These are phyloP conservation scores for Galbula dea DNA, from an alignment of 2,113 vertebrate species.

Conservation along the genomic window DNA sequence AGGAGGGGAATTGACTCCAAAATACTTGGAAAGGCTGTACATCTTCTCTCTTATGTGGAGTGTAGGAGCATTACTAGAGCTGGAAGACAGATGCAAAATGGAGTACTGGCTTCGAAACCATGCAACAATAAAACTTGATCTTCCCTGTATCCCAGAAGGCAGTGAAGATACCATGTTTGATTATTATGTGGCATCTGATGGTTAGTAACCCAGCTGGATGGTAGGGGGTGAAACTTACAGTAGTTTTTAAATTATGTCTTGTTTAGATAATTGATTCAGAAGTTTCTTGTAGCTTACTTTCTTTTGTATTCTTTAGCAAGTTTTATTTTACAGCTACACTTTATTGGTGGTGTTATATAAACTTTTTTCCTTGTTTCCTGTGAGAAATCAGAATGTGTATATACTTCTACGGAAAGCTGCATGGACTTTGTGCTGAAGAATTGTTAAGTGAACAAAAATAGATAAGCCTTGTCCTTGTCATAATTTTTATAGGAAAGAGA, in stretches of 20 bases:
- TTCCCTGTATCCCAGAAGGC: constrained; percentile 74
- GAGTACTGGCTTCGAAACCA: constrained; percentile 84
- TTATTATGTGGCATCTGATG: constrained; percentile 82
- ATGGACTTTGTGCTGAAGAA: background rate
- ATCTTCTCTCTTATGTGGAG: constrained; percentile 97
- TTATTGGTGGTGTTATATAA: background rate
- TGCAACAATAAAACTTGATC: constrained; percentile 69
- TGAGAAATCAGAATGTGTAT: background rate
- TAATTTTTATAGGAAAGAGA: background rate
- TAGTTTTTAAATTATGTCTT: background rate
- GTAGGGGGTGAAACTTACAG: background rate
- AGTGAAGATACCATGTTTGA: constrained; percentile 87
- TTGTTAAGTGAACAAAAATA: background rate
- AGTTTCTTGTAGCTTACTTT: background rate
- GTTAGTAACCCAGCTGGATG: constrained; percentile 66
- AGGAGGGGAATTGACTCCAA: constrained; percentile 75
- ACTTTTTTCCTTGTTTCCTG: background rate
- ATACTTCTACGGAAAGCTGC: background rate
- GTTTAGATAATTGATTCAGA: background rate
- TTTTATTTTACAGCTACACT: background rate
- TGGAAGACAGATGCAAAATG: constrained; percentile 82
- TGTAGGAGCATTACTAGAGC: constrained; percentile 85
- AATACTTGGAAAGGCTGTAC: constrained; percentile 85
- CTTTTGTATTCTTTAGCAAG: background rate
- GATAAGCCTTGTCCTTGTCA: background rate